These are phyloP conservation scores for Masticophis lateralis DNA, from an alignment of 2,797 vertebrate genomes.

Conservation along the genomic window DNA sequence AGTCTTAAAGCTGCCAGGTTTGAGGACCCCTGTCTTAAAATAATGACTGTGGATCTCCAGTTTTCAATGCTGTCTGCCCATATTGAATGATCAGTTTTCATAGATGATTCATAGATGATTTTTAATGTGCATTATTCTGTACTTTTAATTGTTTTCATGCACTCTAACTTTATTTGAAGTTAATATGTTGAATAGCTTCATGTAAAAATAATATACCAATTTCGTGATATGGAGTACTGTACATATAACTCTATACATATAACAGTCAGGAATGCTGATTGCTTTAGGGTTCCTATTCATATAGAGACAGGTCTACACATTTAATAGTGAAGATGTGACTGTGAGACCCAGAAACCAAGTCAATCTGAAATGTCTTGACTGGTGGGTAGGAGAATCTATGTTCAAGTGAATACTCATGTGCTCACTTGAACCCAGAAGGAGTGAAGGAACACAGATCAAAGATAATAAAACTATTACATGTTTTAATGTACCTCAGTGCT, in stretches of 20 bases:
- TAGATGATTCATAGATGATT: background rate
- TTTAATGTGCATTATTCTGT: background rate
- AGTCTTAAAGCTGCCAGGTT: too few relatives aligned
- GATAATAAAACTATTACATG: background rate
- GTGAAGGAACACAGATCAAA: background rate
- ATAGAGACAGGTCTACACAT: background rate
- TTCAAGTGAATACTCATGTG: background rate
- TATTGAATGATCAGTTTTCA: background rate
- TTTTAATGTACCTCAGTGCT: background rate
- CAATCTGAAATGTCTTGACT: background rate
- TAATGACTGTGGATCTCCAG: background rate
- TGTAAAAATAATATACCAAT: background rate
- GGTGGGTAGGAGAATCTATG: background rate
- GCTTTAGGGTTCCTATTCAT: background rate
- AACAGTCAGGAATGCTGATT: background rate
- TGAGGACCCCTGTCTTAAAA: background rate
- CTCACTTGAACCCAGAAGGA: background rate
- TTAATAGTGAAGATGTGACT: background rate
- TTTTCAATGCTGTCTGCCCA: background rate
- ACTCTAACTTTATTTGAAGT: background rate
- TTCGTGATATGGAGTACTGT: background rate
- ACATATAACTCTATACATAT: background rate
- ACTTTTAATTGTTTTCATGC: background rate
- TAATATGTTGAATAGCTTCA: background rate
- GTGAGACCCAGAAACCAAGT: background rate